Conservation (phyloP, 2,113 vertebrate species). For the Passer montanus region DNA sequence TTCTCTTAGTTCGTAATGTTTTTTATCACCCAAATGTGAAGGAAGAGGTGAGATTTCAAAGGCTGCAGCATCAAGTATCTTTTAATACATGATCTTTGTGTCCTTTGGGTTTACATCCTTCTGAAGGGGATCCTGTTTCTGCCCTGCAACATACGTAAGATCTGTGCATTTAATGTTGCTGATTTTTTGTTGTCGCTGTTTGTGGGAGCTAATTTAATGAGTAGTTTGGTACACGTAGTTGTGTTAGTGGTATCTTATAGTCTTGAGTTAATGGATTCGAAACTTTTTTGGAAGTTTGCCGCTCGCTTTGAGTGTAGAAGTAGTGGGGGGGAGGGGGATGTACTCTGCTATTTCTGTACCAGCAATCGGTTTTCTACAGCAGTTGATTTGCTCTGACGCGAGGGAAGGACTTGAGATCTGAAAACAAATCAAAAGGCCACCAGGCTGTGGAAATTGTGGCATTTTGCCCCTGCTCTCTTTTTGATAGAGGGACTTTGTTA, state of each 20-base stretch:
- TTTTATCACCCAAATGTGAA: constrained; percentile 68
- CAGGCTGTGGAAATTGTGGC: neutral
- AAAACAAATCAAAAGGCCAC: neutral
- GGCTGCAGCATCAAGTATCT: constrained; percentile 66
- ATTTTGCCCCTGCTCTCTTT: neutral
- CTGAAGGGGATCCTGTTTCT: constrained; percentile 68
- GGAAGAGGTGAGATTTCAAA: constrained; percentile 70
- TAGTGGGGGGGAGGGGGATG: neutral
- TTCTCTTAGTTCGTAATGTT: constrained; percentile 69
- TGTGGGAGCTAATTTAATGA: constrained; percentile 53
- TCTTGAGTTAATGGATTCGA: constrained; percentile 9
- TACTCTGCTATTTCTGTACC: neutral
- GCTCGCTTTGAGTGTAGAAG: constrained; percentile 8
- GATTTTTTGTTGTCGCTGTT: constrained; percentile 59
- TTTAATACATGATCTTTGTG: constrained; percentile 67
- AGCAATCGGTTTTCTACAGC: neutral
- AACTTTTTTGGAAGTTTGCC: neutral
- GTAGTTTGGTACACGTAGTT: constrained; percentile 37
- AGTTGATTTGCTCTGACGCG: neutral
- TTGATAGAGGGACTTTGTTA: neutral
- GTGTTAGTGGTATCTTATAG: constrained; percentile 1
- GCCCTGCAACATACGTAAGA: constrained; percentile 66
- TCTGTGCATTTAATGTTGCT: constrained; percentile 66
- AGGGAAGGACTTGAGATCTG: neutral
- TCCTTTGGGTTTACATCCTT: constrained; percentile 70